Percentiles rank a stretch among this genome's conserved stretches.
Conservation (phyloP, 2,113 vertebrate species). For the Seriola rivoliana region DNA sequence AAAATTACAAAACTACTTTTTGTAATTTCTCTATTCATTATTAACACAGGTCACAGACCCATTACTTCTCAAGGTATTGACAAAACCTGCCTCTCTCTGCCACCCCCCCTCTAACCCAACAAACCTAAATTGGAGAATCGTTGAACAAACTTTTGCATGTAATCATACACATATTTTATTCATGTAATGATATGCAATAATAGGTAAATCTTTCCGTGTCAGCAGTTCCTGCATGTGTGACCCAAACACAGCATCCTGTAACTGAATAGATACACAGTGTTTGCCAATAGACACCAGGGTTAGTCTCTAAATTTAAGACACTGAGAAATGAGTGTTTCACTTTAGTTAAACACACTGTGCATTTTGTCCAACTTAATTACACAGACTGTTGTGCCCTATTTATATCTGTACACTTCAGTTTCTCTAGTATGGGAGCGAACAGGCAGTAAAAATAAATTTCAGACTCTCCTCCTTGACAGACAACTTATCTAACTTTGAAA, state of each 20-base stretch:
- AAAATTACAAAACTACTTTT: constrained; percentile 48
- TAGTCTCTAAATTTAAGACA: constrained; percentile 51
- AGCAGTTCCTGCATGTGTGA: constrained; percentile 62
- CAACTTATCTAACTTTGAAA: constrained; percentile 63
- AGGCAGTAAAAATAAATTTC: constrained; percentile 42
- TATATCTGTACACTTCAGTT: constrained; percentile 41
- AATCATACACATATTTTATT: constrained; percentile 80
- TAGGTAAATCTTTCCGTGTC: constrained; percentile 55
- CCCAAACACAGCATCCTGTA: constrained; percentile 60
- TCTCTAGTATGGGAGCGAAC: constrained; percentile 1
- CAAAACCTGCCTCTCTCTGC: constrained; percentile 30
- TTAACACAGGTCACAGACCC: constrained; percentile 58
- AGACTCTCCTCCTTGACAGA: constrained; percentile 53
- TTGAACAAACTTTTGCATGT: constrained; percentile 77
- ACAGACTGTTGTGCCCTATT: constrained; percentile 43
- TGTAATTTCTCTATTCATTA: constrained; percentile 58
- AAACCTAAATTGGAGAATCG: constrained; percentile 68
- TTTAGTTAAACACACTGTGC: constrained; percentile 35
- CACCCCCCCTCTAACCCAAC: constrained; percentile 46
- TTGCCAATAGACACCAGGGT: constrained; percentile 51
- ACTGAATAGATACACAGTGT: constrained; percentile 60
- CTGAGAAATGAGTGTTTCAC: constrained; percentile 45
- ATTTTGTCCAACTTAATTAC: constrained; percentile 63
- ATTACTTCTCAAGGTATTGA: constrained; percentile 65
- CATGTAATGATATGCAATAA: constrained; percentile 79